These are phyloP conservation scores for Cherax destructor DNA, from an alignment of 1,140 invertebrate species.

Conservation along the genomic window DNA sequence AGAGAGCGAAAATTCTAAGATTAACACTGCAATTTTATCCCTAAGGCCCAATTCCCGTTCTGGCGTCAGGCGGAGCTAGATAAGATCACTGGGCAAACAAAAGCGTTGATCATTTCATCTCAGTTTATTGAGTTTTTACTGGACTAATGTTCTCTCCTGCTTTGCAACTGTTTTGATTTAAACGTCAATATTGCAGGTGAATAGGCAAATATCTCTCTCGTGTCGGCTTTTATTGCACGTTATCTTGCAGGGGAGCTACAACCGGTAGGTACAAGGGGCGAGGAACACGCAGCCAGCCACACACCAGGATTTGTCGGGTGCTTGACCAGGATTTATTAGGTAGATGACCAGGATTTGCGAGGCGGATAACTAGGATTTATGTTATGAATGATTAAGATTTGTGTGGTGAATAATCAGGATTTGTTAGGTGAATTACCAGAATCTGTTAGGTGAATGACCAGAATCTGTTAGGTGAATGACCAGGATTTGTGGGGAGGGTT, in stretches of 20 bases:
- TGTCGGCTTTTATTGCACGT: not conserved
- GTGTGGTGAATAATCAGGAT: not conserved
- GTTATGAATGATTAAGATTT: not conserved
- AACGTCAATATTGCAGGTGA: constrained; percentile 35
- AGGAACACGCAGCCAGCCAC: not conserved
- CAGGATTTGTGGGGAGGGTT: not conserved
- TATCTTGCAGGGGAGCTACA: not conserved
- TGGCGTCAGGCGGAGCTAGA: constrained; percentile 9
- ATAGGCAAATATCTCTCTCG: constrained; percentile 9
- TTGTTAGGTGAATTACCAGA: not conserved
- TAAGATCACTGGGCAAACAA: constrained; percentile 56
- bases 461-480: not conserved
- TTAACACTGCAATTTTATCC: not conserved
- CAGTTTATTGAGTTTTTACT: constrained; percentile 45
- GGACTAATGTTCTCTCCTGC: constrained; percentile 51
- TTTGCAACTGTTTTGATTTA: constrained; percentile 56
- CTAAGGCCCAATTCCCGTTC: constrained; percentile 6
- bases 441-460: not conserved
- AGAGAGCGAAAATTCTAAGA: not conserved
- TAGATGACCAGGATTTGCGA: not conserved
- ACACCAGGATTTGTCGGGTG: not conserved
- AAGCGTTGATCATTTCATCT: constrained; percentile 61
- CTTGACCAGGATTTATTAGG: not conserved
- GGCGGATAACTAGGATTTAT: not conserved
- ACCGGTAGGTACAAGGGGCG: not conserved